Percentiles rank a stretch among this genome's conserved stretches.
These are phyloP conservation scores for Lysandra coridon DNA, from an alignment of 2,888 invertebrate genomes.

Conservation along the genomic window DNA sequence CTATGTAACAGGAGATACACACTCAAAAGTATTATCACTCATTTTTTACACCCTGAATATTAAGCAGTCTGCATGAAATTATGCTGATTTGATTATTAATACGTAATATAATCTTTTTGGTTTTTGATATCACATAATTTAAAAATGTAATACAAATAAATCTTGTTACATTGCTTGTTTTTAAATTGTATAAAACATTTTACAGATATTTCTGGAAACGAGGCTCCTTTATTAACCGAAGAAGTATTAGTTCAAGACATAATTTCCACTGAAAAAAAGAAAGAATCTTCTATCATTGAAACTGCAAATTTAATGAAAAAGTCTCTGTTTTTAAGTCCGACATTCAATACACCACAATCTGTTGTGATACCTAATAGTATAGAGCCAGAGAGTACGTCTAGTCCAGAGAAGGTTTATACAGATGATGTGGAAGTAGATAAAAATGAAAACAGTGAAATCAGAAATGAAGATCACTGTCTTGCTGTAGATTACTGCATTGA, in stretches of 20 bases:
- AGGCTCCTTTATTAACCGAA: not conserved
- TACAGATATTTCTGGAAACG: constrained; percentile 1
- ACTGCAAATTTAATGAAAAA: constrained; percentile 68
- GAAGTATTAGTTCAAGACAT: constrained; percentile 12
- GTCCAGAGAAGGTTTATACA: constrained; percentile 28
- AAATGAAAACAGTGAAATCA: constrained; percentile 12
- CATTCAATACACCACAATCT: constrained; percentile 52
- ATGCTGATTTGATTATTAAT: no score
- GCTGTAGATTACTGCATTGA: not conserved
- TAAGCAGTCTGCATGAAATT: no score
- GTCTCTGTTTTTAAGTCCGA: constrained; percentile 68
- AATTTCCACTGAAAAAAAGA: constrained; percentile 32
- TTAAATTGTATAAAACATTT: not conserved
- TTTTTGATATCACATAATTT: no score
- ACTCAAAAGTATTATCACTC: no score
- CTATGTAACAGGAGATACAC: no score
- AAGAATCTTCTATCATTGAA: constrained; percentile 61
- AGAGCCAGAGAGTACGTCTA: constrained; percentile 14
- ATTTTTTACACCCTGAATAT: no score
- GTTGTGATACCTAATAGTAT: constrained; percentile 44
- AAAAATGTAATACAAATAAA: not conserved
- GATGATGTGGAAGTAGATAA: constrained; percentile 27
- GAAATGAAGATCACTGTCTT: not conserved
- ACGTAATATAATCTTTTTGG: no score
- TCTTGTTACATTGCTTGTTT: not conserved